Percentiles rank a stretch among this genome's conserved stretches.
Evolutionary conservation across 2,113 vertebrate genomes (phyloP).

Genomic region (Corythornis cristatus): DNA sequence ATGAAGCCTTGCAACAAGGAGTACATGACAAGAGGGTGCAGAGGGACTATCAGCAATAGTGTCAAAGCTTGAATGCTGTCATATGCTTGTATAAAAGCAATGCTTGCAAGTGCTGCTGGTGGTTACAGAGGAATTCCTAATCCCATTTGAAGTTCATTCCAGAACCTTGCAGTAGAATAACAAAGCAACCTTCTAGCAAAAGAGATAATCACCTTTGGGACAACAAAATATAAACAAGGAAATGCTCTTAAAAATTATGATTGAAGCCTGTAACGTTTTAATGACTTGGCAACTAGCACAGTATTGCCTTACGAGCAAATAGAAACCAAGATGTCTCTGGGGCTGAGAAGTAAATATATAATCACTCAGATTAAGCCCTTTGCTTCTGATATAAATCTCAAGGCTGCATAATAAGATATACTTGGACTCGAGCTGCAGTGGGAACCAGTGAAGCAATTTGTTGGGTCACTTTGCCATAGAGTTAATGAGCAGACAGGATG

Average conservation of each 20-base stretch:
- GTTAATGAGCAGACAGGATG: background rate
- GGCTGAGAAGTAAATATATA: background rate
- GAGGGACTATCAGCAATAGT: background rate
- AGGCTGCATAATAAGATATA: background rate
- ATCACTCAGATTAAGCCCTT: background rate
- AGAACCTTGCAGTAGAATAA: background rate
- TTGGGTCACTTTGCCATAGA: background rate
- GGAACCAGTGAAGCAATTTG: background rate
- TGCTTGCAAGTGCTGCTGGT: background rate
- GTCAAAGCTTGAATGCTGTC: background rate
- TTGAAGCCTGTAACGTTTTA: background rate
- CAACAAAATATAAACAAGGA: background rate
- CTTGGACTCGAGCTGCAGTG: background rate
- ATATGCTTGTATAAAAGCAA: background rate
- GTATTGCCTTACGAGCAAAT: background rate
- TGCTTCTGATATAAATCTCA: background rate
- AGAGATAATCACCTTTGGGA: slow-evolving; percentile 2
- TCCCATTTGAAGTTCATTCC: background rate
- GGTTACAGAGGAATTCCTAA: background rate
- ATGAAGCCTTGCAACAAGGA: background rate
- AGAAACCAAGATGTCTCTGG: background rate
- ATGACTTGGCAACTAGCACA: background rate
- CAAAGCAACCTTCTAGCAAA: slow-evolving; percentile 15
- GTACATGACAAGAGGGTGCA: background rate
- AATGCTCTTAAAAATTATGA: slow-evolving; percentile 19